A percentile compares a stretch with the other conserved stretches of the same genome.
Conservation (phyloP, 2,888 invertebrate species). For the Venusia cambrica region DNA sequence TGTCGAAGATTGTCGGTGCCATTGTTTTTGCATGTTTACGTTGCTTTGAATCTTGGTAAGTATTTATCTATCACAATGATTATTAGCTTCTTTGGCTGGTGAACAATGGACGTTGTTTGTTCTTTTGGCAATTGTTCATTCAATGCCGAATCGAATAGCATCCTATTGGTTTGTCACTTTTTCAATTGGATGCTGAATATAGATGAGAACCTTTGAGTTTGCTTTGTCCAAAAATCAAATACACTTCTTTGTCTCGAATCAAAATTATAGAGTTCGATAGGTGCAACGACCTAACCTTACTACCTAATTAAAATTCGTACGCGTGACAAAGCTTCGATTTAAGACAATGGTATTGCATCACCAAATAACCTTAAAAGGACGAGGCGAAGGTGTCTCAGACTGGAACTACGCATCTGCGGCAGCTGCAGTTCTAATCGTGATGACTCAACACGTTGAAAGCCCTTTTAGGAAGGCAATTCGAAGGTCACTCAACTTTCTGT, state of each 20-base stretch:
- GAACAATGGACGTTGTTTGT: constrained; percentile 1
- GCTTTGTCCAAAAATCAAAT: constrained; percentile 12
- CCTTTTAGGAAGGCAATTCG: constrained; percentile 11
- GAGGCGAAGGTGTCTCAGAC: constrained; percentile 3
- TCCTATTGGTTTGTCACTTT: background rate
- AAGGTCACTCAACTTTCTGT: constrained; percentile 20
- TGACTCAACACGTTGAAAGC: constrained; percentile 17
- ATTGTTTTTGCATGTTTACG: constrained; percentile 13
- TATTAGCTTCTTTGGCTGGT: background rate
- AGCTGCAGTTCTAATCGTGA: constrained; percentile 15
- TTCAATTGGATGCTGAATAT: constrained; percentile 7
- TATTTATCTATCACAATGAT: constrained; percentile 2
- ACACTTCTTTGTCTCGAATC: constrained; percentile 2
- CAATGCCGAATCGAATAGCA: background rate
- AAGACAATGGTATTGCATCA: constrained; percentile 20
- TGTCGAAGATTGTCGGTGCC: constrained; percentile 7
- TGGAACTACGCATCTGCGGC: constrained; percentile 13
- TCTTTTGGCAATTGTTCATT: background rate
- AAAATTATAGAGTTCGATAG: constrained; percentile 10
- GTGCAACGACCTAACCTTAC: constrained; percentile 24
- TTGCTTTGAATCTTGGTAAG: constrained; percentile 1
- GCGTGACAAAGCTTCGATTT: constrained; percentile 11
- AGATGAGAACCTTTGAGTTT: constrained; percentile 3
- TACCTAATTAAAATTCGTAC: constrained; percentile 19
- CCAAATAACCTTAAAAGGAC: background rate